Conservation (phyloP, 2,888 invertebrate genomes). For the Trypoxylon attenuatum region DNA sequence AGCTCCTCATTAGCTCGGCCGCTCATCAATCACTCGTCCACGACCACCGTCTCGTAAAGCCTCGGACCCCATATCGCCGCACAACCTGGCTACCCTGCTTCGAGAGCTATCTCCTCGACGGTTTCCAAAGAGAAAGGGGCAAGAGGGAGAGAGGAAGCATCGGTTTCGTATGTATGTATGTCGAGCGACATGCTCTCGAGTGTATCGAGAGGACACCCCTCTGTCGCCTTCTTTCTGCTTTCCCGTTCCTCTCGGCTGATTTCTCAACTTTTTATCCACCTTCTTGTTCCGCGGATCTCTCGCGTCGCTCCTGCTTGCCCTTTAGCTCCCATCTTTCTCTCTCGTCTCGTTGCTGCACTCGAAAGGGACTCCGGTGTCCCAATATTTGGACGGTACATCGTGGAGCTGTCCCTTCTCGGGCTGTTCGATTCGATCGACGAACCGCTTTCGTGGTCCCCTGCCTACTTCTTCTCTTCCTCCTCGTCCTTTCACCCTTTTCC, state of each 20-base stretch:
- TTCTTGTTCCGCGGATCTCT: neutral
- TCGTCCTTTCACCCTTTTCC: too few relatives aligned
- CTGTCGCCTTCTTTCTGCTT: neutral
- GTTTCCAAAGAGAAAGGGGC: neutral
- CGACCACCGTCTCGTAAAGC: slow-evolving; percentile 69
- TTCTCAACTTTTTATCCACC: neutral
- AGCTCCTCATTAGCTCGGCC: slow-evolving; percentile 73
- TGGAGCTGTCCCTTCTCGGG: slow-evolving; percentile 44
- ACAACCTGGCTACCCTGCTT: slow-evolving; percentile 50
- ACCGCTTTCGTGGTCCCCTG: slow-evolving; percentile 14
- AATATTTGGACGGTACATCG: slow-evolving; percentile 68
- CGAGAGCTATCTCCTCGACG: slow-evolving; percentile 49
- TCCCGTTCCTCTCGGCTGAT: neutral
- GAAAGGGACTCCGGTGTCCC: slow-evolving; percentile 61
- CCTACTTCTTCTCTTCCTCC: too few relatives aligned
- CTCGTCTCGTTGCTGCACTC: slow-evolving; percentile 1
- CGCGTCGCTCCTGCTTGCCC: neutral
- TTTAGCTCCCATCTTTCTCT: neutral
- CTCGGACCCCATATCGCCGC: slow-evolving; percentile 55
- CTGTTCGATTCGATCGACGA: slow-evolving; percentile 50
- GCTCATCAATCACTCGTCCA: slow-evolving; percentile 74
- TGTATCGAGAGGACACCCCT: slow-evolving; percentile 6
- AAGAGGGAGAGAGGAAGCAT: slow-evolving; percentile 6
- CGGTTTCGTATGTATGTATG: slow-evolving; percentile 23
- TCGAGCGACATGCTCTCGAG: slow-evolving; percentile 12